These are phyloP conservation scores for Acrocephalus kingi DNA, from an alignment of 2,113 vertebrate species.

Conservation along the genomic window DNA sequence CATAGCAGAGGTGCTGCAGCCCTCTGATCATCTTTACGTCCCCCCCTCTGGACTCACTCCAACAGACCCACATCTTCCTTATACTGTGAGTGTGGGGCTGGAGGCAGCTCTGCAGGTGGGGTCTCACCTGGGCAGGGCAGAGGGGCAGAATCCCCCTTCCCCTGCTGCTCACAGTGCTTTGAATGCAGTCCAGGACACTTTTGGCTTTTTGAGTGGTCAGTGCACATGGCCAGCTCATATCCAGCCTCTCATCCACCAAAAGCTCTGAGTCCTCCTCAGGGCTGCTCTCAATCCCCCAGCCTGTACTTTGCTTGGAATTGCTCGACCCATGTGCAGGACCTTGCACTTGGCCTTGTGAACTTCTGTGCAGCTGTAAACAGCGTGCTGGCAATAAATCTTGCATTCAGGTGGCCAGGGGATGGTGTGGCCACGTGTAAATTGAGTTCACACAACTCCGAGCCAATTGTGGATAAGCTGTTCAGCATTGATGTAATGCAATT, in stretches of 20 bases:
- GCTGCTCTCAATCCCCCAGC: not conserved
- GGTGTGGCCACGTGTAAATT: not conserved
- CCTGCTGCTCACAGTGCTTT: not conserved
- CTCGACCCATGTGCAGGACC: not conserved
- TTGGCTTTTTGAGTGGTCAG: not conserved
- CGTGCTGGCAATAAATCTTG: not conserved
- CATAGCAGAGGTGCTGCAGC: not conserved
- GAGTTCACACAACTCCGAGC: not conserved
- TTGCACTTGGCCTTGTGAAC: not conserved
- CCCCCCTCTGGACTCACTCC: not conserved
- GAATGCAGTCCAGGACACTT: not conserved
- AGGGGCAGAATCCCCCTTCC: not conserved
- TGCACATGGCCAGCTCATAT: not conserved
- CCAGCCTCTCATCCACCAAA: not conserved
- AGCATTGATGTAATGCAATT: slow-evolving; percentile 31
- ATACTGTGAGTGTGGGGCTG: not conserved
- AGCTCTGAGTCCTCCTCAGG: not conserved
- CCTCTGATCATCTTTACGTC: not conserved
- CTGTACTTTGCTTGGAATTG: not conserved
- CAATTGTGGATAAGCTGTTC: slow-evolving; percentile 32
- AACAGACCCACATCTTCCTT: fast-evolving
- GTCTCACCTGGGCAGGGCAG: not conserved
- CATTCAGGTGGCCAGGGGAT: not conserved
- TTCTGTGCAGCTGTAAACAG: not conserved
- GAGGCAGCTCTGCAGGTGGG: not conserved